Percentiles rank a stretch among this genome's conserved stretches.
These are phyloP conservation scores for Ennomos erosarius DNA, from an alignment of 2,888 invertebrate species.

Conservation along the genomic window DNA sequence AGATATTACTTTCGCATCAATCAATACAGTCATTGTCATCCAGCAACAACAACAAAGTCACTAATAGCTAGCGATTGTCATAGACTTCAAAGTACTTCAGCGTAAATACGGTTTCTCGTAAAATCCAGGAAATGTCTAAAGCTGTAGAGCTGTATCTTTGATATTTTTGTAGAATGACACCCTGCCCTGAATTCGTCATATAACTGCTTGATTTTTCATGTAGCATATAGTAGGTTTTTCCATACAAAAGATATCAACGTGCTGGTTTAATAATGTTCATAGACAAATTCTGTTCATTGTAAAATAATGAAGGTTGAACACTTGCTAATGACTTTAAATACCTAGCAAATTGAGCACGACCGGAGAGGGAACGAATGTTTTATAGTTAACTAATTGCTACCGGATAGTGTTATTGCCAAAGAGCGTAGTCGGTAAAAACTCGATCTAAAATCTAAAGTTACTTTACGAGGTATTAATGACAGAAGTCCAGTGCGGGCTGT, in stretches of 20 bases:
- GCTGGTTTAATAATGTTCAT: neutral
- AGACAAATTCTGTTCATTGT: neutral
- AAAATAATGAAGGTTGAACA: constrained; percentile 1
- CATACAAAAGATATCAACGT: constrained; percentile 29
- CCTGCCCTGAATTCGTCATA: neutral
- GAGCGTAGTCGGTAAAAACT: constrained; percentile 16
- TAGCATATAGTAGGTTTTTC: neutral
- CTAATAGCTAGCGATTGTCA: constrained; percentile 48
- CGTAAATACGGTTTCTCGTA: constrained; percentile 15
- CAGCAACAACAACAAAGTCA: constrained; percentile 57
- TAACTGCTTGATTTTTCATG: neutral
- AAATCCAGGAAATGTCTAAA: constrained; percentile 2
- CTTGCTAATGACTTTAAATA: neutral
- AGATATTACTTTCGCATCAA: constrained; percentile 79
- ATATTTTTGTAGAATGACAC: neutral
- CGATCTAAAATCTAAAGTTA: constrained; percentile 4
- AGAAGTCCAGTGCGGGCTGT: constrained; percentile 13
- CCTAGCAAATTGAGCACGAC: constrained; percentile 4
- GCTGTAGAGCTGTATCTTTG: neutral
- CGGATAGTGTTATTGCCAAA: constrained; percentile 17
- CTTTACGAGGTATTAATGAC: constrained; percentile 10
- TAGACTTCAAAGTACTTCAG: constrained; percentile 41
- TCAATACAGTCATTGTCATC: constrained; percentile 76
- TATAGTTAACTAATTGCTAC: constrained; percentile 20
- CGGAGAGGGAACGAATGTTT: constrained; percentile 8